Base-by-base conservation (phyloP, 2,113 vertebrate species). In the Zosterops pallidus region DNA sequence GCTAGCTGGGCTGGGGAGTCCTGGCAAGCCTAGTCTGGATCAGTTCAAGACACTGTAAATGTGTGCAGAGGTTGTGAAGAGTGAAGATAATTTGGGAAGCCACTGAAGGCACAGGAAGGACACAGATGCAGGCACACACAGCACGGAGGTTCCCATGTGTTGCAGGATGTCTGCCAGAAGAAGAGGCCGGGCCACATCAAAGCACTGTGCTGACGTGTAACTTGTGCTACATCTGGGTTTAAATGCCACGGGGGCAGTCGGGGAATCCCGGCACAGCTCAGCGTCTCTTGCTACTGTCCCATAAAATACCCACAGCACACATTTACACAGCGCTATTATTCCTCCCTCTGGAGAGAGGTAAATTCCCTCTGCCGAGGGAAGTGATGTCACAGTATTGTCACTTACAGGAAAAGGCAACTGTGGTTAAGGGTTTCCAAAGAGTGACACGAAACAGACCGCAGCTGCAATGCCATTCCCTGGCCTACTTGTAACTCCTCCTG, bases 271-370 rank as follows among this genome's bases (percentile, higher is more conserved):
- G 55, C 55, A 52, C 39, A 46, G 71, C 86, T 77, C 71, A 39
- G 46, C 0, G 0, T 59, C 1, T 0, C 33, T 42, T 37, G 53
- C 42, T 44, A 5, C 57, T 31, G 63, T 67, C 46, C 75, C 29
- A 10, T 13, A 11, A 92, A 77, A 37, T 25, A 24, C 23, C 42
- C 19, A n/a, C 46, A 69, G 82, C 28, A 14, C 1, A 37, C 79
- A 18, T 26, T 62, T 13, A 72, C 64, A 46, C 49, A 9, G 29
- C 3, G 44, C 55, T 71, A 0, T 22, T 15, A 8, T 24, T 68
- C 7, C 55, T 91, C 46, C 47, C 78, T 9, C 6, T 37, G 50
- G 37, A 69, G 74, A 53, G 67, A 49, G 5, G 14, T 50, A 53
- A 84, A 68, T 86, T n/a, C 62, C 56, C 26, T 63, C 56, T 76